Conservation (phyloP, 1,140 invertebrate species). For the Drosophila mojavensis region DNA sequence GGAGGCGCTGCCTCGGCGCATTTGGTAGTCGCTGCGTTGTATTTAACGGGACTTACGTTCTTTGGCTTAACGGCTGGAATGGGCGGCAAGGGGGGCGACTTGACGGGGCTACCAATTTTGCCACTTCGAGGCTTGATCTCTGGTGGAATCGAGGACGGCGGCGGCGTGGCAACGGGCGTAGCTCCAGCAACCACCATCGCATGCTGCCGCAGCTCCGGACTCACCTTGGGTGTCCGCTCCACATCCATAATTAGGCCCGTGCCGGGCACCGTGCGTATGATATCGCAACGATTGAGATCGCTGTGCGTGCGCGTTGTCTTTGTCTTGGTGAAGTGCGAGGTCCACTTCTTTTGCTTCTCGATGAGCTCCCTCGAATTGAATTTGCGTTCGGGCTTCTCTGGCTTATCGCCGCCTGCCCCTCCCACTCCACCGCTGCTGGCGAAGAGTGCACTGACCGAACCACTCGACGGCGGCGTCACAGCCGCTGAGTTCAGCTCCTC, state of each 20-base stretch:
- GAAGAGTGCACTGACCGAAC: slow-evolving; percentile 67
- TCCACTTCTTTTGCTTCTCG: slow-evolving; percentile 96
- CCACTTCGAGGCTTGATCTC: slow-evolving; percentile 80
- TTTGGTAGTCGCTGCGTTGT: slow-evolving; percentile 72
- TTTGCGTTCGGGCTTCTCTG: slow-evolving; percentile 92
- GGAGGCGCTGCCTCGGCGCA: slow-evolving; percentile 65
- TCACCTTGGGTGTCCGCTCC: slow-evolving; percentile 45
- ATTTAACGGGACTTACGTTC: slow-evolving; percentile 75
- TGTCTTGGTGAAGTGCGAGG: slow-evolving; percentile 93
- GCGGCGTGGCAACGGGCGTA: slow-evolving; percentile 3
- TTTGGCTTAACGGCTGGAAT: slow-evolving; percentile 81
- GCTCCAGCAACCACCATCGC: slow-evolving; percentile 16
- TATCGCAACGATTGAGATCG: slow-evolving; percentile 86
- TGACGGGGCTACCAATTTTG: slow-evolving; percentile 81
- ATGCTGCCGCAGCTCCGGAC: slow-evolving; percentile 60
- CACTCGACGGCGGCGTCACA: slow-evolving; percentile 22
- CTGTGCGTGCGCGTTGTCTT: slow-evolving; percentile 87
- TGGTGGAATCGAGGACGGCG: slow-evolving; percentile 52
- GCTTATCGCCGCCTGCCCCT: slow-evolving; percentile 83
- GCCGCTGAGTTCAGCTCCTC: slow-evolving; percentile 62
- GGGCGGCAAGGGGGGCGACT: slow-evolving; percentile 78
- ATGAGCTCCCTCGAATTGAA: slow-evolving; percentile 93
- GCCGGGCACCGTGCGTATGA: slow-evolving; percentile 81
- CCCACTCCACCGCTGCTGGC: slow-evolving; percentile 10
- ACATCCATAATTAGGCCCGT: slow-evolving; percentile 74